Evolutionary conservation across 2,113 vertebrate genomes (phyloP).

Genomic region (Stigmatopora nigra): DNA sequence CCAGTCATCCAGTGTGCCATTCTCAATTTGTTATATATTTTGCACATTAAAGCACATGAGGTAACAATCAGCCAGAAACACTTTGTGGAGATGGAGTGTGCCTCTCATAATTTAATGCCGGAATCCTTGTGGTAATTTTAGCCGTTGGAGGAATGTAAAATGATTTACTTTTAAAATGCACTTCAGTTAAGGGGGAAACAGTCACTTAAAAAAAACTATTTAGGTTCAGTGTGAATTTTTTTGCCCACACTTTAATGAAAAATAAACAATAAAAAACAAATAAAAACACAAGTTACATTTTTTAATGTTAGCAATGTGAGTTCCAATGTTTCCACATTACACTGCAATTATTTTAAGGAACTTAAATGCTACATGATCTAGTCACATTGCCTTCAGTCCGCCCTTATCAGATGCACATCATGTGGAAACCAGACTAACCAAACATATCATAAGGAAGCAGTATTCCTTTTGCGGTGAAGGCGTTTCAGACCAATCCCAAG

Average conservation of each 20-base stretch:
- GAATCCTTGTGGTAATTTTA: constrained; percentile 10
- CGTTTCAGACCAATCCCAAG: constrained; percentile 46
- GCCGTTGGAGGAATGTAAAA: constrained; percentile 4
- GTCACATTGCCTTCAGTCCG: constrained; percentile 42
- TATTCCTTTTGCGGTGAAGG: constrained; percentile 53
- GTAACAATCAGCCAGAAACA: constrained; percentile 6
- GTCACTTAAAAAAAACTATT: not conserved
- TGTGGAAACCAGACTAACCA: constrained; percentile 53
- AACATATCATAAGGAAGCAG: constrained; percentile 54
- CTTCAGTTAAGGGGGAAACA: constrained; percentile 4
- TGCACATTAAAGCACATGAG: constrained; percentile 6
- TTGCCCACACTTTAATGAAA: not conserved
- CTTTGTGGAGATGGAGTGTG: constrained; percentile 6
- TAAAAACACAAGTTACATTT: constrained; percentile 4
- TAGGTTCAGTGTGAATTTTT: not conserved
- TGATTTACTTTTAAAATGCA: constrained; percentile 8
- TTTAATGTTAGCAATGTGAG: constrained; percentile 17
- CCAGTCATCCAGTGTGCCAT: not conserved
- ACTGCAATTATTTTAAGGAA: constrained; percentile 29
- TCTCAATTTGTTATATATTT: not conserved
- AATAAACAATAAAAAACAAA: not conserved
- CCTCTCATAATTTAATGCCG: constrained; percentile 5
- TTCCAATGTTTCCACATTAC: constrained; percentile 4
- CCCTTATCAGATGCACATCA: constrained; percentile 54
- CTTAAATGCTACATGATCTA: constrained; percentile 35